Evolutionary conservation across 2,113 vertebrate species (phyloP).

Genomic region (Mus pahari): DNA sequence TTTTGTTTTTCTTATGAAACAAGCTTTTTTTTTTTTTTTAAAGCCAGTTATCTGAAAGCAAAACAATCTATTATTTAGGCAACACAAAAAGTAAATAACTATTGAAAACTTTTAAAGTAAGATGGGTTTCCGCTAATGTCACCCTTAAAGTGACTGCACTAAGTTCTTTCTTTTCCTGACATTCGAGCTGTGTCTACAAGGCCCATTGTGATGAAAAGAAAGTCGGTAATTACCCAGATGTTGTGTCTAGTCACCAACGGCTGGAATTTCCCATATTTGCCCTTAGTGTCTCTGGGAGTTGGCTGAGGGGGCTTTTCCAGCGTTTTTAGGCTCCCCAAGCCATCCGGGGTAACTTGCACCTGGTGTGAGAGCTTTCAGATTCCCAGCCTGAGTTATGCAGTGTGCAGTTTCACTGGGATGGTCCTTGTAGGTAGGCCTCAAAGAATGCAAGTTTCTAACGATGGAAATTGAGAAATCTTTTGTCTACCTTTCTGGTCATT

Average conservation of each 20-base stretch:
- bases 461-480: neutral
- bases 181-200: constrained; percentile 55
- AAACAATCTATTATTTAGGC: constrained; percentile 53
- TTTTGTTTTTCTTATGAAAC: constrained; percentile 49
- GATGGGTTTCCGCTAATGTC: constrained; percentile 64
- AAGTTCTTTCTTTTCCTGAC: constrained; percentile 42
- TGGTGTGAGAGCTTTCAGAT: too few relatives aligned
- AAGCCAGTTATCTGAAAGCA: neutral
- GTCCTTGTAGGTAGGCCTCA: neutral
- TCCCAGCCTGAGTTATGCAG: neutral
- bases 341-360: rapidly evolving
- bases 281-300: neutral
- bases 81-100: constrained; percentile 54
- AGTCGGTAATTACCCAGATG: constrained; percentile 53
- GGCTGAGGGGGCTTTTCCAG: neutral
- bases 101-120: constrained; percentile 64
- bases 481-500: neutral
- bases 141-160: constrained; percentile 39
- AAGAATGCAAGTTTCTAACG: neutral
- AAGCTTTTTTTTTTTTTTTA: constrained; percentile 20
- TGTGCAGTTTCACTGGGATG: neutral
- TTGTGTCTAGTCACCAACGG: constrained; percentile 63
- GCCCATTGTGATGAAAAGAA: constrained; percentile 34
- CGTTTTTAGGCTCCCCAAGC: neutral
- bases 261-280: constrained; percentile 47